Conservation (phyloP, 2,888 invertebrate genomes). For the Steromphala cineraria region DNA sequence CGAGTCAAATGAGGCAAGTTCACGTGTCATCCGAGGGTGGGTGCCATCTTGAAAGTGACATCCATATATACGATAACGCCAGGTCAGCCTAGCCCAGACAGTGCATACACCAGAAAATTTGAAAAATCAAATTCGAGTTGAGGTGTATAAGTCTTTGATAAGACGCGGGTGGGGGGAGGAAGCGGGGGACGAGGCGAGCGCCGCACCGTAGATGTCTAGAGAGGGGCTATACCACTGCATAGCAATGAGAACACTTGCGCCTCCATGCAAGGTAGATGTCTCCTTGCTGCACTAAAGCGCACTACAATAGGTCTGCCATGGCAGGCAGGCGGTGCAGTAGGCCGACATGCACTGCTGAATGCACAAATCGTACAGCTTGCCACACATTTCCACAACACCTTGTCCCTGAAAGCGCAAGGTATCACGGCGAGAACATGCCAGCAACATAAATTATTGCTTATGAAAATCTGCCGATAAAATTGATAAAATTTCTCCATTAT, state of each 20-base stretch:
- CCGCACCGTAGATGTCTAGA: not conserved
- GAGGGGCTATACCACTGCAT: not conserved
- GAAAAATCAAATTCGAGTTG: too few relatives aligned
- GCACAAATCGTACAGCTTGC: not conserved
- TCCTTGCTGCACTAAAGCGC: not conserved
- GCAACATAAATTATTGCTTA: not conserved
- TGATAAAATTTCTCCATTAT: not conserved
- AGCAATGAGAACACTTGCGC: not conserved
- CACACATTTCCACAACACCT: too few relatives aligned
- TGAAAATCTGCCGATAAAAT: not conserved
- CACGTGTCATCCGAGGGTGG: not conserved
- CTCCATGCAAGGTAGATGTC: not conserved
- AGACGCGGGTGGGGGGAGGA: not conserved
- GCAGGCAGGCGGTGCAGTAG: not conserved
- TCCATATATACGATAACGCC: not conserved
- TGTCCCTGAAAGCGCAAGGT: too few relatives aligned
- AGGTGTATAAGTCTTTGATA: not conserved
- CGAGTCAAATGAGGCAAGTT: not conserved
- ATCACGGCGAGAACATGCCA: not conserved
- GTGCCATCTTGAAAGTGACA: constrained; percentile 5
- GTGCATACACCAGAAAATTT: not conserved
- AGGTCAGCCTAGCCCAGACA: not conserved
- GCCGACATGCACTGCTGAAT: not conserved
- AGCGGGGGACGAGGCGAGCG: not conserved
- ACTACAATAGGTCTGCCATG: not conserved